These are phyloP conservation scores for Caenorhabditis uteleia DNA, from an alignment of 2,888 invertebrate species.

Conservation along the genomic window DNA sequence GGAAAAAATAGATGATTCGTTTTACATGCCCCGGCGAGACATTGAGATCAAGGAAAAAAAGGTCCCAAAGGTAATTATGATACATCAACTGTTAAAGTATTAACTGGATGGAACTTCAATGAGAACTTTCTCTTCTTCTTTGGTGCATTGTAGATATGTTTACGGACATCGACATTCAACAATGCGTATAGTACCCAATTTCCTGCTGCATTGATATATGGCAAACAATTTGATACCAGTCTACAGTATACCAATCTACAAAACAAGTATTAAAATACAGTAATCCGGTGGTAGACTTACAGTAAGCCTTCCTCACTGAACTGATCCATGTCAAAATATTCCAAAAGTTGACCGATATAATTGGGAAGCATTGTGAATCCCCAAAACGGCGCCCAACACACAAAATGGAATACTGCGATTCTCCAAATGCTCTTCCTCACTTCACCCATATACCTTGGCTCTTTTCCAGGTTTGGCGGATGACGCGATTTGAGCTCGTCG, in stretches of 20 bases:
- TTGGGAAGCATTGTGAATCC: conserved; percentile 49
- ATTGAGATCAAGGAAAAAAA: no score
- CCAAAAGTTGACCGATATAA: conserved; percentile 29
- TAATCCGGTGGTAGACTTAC: conserved; percentile 9
- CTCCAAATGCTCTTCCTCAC: conserved; percentile 60
- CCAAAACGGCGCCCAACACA: conserved; percentile 65
- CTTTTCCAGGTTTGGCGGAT: conserved; percentile 25
- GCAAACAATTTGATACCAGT: conserved; percentile 58
- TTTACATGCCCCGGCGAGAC: no score
- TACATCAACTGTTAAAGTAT: no score
- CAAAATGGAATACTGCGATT: conserved; percentile 61
- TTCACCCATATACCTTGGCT: conserved; percentile 60
- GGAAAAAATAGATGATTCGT: no score
- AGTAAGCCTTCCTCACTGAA: conserved; percentile 12
- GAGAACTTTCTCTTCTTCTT: conserved; percentile 42
- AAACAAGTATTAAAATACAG: conserved; percentile 3
- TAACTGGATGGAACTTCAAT: no score
- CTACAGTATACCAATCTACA: conserved; percentile 43
- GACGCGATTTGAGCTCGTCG: conserved; percentile 34
- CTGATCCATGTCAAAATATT: conserved; percentile 12
- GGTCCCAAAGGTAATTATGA: no score
- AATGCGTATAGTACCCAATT: conserved; percentile 64
- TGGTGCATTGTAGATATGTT: conserved; percentile 55
- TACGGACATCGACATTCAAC: conserved; percentile 59
- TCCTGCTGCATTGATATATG: conserved; percentile 64